Base-by-base conservation (phyloP, 2,888 invertebrate species). In the Sinhomidia bicolor region DNA sequence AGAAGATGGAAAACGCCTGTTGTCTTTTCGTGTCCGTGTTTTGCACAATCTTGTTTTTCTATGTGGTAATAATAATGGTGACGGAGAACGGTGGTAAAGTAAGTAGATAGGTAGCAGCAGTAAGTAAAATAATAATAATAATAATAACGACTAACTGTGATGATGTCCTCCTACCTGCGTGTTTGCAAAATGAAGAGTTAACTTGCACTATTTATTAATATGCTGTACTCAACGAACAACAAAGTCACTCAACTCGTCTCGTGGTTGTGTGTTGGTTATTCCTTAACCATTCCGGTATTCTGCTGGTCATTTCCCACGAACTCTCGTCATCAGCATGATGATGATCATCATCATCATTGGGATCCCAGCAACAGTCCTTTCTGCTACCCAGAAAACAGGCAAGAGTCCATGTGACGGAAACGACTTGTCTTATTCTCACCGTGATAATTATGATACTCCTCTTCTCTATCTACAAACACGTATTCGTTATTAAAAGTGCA, bases 251-350 rank as follows among this genome's bases (percentile, higher is more conserved):
- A 41, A 60, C 29, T 79, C 60, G 57, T 79, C 60, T 41, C 10
- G 57, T 76, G 76, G 47, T 41, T 5, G 26, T 29, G 2, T 41
- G 10, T 41, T 1, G 36, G 79, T 41, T 85, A 17, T 17, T 82
- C 47, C 74, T 81, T 81, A 80, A 80, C 87, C 20, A 87, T 81
- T 82, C 87, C 87, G 87, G 87, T 87, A 81, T 87, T 87, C 76
- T 81, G 65, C 74, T 87, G 87, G 76, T 87, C 81, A 76, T 87
- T 87, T 87, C 87, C 87, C 87, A 87, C 82, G 87, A 87, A 81
- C 87, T 81, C 62, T 36, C 78, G 23, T 44, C 32, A 17, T 36
- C 32, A 57, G 20, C 62, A 62, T 41, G 4, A 36, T 36, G 36
- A 7, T 36, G 36, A 36, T 36, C 20, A 41, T 44, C 71, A 5